These are phyloP conservation scores for Arothron firmamentum DNA, from an alignment of 2,113 vertebrate genomes.

Conservation along the genomic window DNA sequence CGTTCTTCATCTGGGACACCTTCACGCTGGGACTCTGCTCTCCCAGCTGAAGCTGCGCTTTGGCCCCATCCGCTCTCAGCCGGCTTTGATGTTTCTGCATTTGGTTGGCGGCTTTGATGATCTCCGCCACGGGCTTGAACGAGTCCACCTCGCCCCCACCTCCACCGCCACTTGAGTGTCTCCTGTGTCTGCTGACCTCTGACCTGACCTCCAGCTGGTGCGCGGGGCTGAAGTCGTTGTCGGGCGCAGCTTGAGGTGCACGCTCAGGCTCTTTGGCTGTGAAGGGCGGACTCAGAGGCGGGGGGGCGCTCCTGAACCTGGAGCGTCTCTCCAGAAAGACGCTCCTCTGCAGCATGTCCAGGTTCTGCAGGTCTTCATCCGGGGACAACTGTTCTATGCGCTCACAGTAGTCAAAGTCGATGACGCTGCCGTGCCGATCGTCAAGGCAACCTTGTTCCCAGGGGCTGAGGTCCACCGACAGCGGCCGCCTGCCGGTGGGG, in stretches of 20 bases:
- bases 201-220: background rate
- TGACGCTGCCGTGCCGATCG: slow-evolving; percentile 42
- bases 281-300: slow-evolving; percentile 45
- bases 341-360: slow-evolving; percentile 63
- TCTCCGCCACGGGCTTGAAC: slow-evolving; percentile 66
- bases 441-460: slow-evolving; percentile 43
- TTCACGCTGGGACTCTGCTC: slow-evolving; percentile 58
- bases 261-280: slow-evolving; percentile 21
- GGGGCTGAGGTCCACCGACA: slow-evolving; percentile 45
- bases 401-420: slow-evolving; percentile 56
- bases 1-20: slow-evolving; percentile 70
- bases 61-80: slow-evolving; percentile 32
- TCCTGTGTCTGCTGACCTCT: slow-evolving; percentile 10
- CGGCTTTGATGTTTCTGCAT: slow-evolving; percentile 49
- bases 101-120: slow-evolving; percentile 66
- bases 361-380: slow-evolving; percentile 40
- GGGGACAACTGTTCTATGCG: slow-evolving; percentile 38
- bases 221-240: slow-evolving; percentile 16
- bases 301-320: slow-evolving; percentile 58
- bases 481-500: slow-evolving; percentile 33
- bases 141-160: slow-evolving; percentile 31
- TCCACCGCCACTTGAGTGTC: slow-evolving; percentile 3
- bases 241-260: slow-evolving; percentile 12
- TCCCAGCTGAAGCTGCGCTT: slow-evolving; percentile 32
- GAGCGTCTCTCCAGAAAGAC: slow-evolving; percentile 52